Conservation (phyloP, 2,888 invertebrate species). For the Poecilobothrus nobilitatus region DNA sequence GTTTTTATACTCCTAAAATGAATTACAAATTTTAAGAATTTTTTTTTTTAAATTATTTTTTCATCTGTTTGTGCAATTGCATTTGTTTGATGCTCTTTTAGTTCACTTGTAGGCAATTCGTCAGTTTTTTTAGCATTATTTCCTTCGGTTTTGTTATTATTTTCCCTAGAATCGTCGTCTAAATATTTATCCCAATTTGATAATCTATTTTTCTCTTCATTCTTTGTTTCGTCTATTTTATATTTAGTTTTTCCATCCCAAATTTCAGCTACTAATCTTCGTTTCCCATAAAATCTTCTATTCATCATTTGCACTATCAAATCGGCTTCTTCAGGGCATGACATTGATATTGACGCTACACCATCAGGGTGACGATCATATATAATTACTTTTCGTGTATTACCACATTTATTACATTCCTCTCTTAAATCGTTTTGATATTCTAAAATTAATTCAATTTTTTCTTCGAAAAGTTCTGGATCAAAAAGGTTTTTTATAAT, state of each 20-base stretch:
- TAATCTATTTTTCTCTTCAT: constrained; percentile 70
- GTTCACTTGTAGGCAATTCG: too few relatives aligned
- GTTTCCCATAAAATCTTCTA: constrained; percentile 82
- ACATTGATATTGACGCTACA: constrained; percentile 85
- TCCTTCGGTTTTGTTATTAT: background rate
- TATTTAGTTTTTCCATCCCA: constrained; percentile 97
- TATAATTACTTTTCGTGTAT: constrained; percentile 80
- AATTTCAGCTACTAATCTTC: constrained; percentile 73
- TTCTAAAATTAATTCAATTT: constrained; percentile 81
- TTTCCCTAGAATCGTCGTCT: constrained; percentile 45
- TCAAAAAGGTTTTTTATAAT: constrained; percentile 91
- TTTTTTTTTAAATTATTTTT: too few relatives aligned
- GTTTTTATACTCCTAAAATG: too few relatives aligned
- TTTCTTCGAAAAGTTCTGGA: constrained; percentile 78
- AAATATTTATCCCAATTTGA: constrained; percentile 82
- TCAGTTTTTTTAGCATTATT: background rate
- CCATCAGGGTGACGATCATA: constrained; percentile 95
- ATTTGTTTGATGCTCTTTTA: background rate
- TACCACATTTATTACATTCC: constrained; percentile 85
- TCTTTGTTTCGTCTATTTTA: constrained; percentile 82
- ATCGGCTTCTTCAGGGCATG: constrained; percentile 85
- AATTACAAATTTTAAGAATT: too few relatives aligned
- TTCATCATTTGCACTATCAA: constrained; percentile 78
- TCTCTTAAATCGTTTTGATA: constrained; percentile 84
- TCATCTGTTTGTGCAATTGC: too few relatives aligned